Conservation (phyloP, 2,888 invertebrate genomes). For the Druceiella hillmani region DNA sequence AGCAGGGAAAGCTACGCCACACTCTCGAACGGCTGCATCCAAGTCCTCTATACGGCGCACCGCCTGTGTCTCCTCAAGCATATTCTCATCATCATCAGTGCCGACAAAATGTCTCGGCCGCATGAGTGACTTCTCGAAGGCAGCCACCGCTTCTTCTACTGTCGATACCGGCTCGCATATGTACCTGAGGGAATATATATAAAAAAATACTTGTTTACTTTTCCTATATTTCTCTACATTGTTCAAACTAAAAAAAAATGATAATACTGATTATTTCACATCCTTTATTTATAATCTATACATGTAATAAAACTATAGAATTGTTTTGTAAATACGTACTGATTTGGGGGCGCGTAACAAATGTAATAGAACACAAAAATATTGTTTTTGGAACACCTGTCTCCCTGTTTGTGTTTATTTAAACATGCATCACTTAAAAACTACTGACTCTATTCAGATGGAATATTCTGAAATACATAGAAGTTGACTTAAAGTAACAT, state of each 20-base stretch:
- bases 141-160: conserved; percentile 63
- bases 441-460: too few relatives aligned
- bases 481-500: too few relatives aligned
- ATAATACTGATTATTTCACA: conserved; percentile 1
- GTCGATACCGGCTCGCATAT: conserved; percentile 64
- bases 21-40: conserved; percentile 10
- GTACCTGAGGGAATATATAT: conserved; percentile 54
- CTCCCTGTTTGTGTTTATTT: too few relatives aligned
- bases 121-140: conserved; percentile 58
- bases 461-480: too few relatives aligned
- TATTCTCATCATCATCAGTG: conserved; percentile 15
- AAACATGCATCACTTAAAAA: too few relatives aligned
- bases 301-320: too few relatives aligned
- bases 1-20: conserved; percentile 30
- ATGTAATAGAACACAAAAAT: too few relatives aligned
- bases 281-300: too few relatives aligned
- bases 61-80: conserved; percentile 5
- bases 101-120: conserved; percentile 33
- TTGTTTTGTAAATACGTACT: too few relatives aligned
- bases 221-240: conserved; percentile 6
- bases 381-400: too few relatives aligned
- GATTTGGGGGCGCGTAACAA: too few relatives aligned
- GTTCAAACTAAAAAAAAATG: conserved; percentile 6
- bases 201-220: not conserved
- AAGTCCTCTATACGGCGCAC: conserved; percentile 11